A percentile compares a stretch with the other conserved stretches of the same genome.
Evolutionary conservation across 2,888 invertebrate species (phyloP).

Genomic region (Linyphia triangularis): DNA sequence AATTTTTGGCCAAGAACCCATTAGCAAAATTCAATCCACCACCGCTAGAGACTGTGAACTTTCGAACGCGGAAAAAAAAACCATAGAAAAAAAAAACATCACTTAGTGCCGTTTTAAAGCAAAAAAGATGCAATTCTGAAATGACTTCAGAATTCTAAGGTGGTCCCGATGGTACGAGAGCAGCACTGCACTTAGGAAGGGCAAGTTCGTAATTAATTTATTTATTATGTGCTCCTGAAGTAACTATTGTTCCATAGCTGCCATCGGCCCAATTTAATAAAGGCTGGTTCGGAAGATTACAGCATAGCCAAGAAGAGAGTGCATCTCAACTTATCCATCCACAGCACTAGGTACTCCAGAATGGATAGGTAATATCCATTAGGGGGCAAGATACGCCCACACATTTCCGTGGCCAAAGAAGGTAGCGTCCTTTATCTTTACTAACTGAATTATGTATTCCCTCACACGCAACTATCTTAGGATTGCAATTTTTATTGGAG

Average conservation of each 20-base stretch:
- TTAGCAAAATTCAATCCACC: neutral
- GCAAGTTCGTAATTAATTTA: slow-evolving; percentile 64
- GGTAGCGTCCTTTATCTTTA: neutral
- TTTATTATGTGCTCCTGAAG: slow-evolving; percentile 31
- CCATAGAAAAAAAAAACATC: neutral
- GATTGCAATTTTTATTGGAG: no score
- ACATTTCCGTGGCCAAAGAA: neutral
- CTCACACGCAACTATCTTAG: neutral
- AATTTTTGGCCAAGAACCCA: neutral
- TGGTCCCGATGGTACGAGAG: neutral
- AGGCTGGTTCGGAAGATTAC: slow-evolving; percentile 47
- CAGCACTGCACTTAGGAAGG: slow-evolving; percentile 63
- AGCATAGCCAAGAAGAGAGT: slow-evolving; percentile 21
- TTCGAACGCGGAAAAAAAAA: neutral
- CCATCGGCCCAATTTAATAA: slow-evolving; percentile 66
- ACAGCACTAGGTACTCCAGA: neutral
- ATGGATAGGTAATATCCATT: slow-evolving; percentile 55
- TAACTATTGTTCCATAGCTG: neutral
- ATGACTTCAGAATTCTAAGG: neutral
- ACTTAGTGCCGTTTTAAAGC: neutral
- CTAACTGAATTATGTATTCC: slow-evolving; percentile 30
- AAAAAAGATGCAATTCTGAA: neutral
- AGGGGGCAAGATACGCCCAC: slow-evolving; percentile 33
- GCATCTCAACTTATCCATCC: neutral
- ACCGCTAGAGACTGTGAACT: neutral